Evolutionary conservation across 2,888 invertebrate species (phyloP), one percentile per base, ranked within the genome.

Genomic region (Steinernema hermaphroditum): DNA sequence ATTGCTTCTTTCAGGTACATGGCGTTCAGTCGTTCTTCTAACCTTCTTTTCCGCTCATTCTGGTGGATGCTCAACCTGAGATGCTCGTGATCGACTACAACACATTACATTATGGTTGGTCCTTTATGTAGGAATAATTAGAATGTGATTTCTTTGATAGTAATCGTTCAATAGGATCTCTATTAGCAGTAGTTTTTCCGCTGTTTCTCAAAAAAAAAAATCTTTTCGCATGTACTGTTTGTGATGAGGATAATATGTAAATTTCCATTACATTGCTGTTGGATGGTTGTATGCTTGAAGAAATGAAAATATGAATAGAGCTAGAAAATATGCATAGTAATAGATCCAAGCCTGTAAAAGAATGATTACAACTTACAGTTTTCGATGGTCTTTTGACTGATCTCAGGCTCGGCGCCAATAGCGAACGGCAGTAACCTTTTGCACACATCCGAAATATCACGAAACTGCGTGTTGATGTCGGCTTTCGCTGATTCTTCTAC

Each of bases 71-170:
- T 62, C 2, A 62, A 2, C 34, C 62, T 29, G 1, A 62, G 34
- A 24, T 29, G 32, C 29, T 62, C 62, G 34, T 62, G 62, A 32
- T 62, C 62, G 62, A 62, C 62, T n/a, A n/a, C n/a, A n/a, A n/a
- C n/a, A n/a, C n/a, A n/a, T n/a, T n/a, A n/a, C n/a, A n/a, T n/a
- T n/a, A n/a, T n/a, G n/a, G n/a, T n/a, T n/a, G n/a, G n/a, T n/a
- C n/a, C n/a, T n/a, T n/a, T n/a, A n/a, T n/a, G n/a, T n/a, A n/a
- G n/a, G n/a, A n/a, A n/a, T n/a, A n/a, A n/a, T n/a, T n/a, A n/a
- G n/a, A n/a, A n/a, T n/a, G n/a, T n/a, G n/a, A n/a, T n/a, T n/a
- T n/a, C n/a, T n/a, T n/a, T n/a, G n/a, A n/a, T n/a, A n/a, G n/a
- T n/a, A n/a, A n/a, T n/a, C n/a, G n/a, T n/a, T n/a, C n/a, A n/a